phyloP scores from a whole-genome alignment of 2,113 vertebrate genomes.

The Vimba vimba region DNA sequence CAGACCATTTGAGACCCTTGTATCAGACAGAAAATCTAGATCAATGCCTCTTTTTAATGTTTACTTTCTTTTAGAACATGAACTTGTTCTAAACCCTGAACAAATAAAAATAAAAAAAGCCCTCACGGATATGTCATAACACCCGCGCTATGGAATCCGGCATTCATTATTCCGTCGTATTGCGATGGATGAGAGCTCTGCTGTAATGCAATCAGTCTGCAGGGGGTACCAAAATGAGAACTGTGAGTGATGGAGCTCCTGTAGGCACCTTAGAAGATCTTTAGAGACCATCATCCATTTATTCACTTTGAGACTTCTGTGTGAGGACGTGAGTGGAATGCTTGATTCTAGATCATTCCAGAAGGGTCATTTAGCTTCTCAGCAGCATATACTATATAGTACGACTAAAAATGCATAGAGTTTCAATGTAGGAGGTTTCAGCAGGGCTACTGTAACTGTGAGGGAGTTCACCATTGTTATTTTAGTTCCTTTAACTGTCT shows the following conservation, averaged over 20 bases:
- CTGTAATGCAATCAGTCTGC: conserved; percentile 35
- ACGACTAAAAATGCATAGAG: conserved; percentile 31
- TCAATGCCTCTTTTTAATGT: neutral
- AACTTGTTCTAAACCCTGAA: neutral
- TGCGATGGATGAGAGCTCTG: conserved; percentile 30
- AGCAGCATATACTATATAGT: conserved; percentile 22
- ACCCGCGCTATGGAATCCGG: conserved; percentile 6
- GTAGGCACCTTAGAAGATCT: conserved; percentile 36
- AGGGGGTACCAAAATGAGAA: conserved; percentile 32
- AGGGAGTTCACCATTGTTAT: conserved; percentile 28
- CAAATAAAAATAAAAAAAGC: neutral
- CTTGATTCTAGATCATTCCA: neutral
- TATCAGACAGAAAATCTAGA: neutral
- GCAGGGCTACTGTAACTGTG: neutral
- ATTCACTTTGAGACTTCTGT: conserved; percentile 37
- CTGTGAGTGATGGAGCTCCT: conserved; percentile 29
- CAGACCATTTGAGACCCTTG: neutral
- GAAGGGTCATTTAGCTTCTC: conserved; percentile 36
- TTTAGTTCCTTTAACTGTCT: conserved; percentile 15
- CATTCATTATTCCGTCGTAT: conserved; percentile 33
- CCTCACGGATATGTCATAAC: conserved; percentile 15
- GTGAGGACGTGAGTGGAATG: conserved; percentile 36
- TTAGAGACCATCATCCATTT: conserved; percentile 34
- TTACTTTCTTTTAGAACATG: conserved; percentile 11
- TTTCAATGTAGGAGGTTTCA: neutral